phyloP scores from a whole-genome alignment of 2,888 invertebrate genomes.

The Drosophila leonis region DNA sequence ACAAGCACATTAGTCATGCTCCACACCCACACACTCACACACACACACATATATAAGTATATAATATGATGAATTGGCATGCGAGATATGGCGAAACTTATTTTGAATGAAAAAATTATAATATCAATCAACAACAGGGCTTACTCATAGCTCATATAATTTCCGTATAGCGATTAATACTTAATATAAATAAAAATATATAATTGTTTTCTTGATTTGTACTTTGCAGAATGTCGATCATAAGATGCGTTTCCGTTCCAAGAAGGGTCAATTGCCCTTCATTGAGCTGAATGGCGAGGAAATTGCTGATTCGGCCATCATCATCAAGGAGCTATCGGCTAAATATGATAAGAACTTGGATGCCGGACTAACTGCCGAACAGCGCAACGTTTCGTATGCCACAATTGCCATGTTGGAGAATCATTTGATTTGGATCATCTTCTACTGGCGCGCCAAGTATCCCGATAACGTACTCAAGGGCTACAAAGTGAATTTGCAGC shows the following conservation, averaged over 20 bases:
- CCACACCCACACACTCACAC: conserved; percentile 18
- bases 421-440: conserved; percentile 95
- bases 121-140: conserved; percentile 29
- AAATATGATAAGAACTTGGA: conserved; percentile 94
- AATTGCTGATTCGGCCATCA: conserved; percentile 95
- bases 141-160: conserved; percentile 32
- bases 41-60: not conserved
- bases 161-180: conserved; percentile 5
- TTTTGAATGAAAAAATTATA: conserved; percentile 17
- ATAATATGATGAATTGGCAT: conserved; percentile 45
- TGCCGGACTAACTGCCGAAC: conserved; percentile 92
- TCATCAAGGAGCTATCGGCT: conserved; percentile 94
- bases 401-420: conserved; percentile 98
- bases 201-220: not conserved
- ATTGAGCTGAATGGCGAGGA: conserved; percentile 97
- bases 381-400: conserved; percentile 95
- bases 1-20: conserved; percentile 64
- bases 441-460: conserved; percentile 96
- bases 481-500: conserved; percentile 96
- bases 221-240: conserved; percentile 94
- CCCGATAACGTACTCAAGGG: conserved; percentile 95
- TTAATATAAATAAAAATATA: no score
- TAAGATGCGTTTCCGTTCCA: conserved; percentile 96
- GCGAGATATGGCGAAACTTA: conserved; percentile 38
- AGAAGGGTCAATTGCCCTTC: conserved; percentile 97